Base-by-base conservation (phyloP, 2,113 vertebrate genomes). In the Brachirus orientalis region DNA sequence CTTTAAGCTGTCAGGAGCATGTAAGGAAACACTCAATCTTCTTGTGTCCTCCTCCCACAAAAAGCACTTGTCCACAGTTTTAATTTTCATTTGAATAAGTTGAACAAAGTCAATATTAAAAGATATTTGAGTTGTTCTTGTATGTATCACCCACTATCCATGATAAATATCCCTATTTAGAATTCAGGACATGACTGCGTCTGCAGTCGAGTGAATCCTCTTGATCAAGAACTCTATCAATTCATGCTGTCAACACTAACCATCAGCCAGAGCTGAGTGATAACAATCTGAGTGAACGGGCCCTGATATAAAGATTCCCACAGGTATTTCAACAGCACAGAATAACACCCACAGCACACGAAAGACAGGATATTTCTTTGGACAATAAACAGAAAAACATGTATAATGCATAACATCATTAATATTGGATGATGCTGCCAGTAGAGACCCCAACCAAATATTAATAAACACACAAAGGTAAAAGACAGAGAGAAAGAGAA, bases 141-240 rank as follows among this genome's bases (percentile, higher is more conserved):
- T 52, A 56, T 55, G 69, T 71, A 63, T 82, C 65, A n/a, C 17
- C 65, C 50, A 52, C 41, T 22, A 41, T 17, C 46, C 4, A 14
- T 50, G 74, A 69, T 60, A 79, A 47, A 69, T 43, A 54, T 35
- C 48, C n/a, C 8, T 46, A 41, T 68, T 84, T 77, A 63, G 47
- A 56, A 72, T 68, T 83, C 60, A 74, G 46, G 8, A n/a, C 57
- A 46, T 6, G 50, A 17, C 43, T 47, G 36, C 63, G 61, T 51
- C 46, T 54, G 56, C 46, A 22, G 54, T 48, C 20, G 33, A 48
- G 48, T 54, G 58, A 65, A 66, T 69, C 61, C 33, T 67, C 37
- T 67, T 77, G 56, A 70, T 65, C 47, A 33, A 60, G 11, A 80
- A 72, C 60, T 66, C 63, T 19, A 53, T 72, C 62, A 41, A 77